Conservation (phyloP, 2,797 vertebrate genomes). For the Todus mexicanus region DNA sequence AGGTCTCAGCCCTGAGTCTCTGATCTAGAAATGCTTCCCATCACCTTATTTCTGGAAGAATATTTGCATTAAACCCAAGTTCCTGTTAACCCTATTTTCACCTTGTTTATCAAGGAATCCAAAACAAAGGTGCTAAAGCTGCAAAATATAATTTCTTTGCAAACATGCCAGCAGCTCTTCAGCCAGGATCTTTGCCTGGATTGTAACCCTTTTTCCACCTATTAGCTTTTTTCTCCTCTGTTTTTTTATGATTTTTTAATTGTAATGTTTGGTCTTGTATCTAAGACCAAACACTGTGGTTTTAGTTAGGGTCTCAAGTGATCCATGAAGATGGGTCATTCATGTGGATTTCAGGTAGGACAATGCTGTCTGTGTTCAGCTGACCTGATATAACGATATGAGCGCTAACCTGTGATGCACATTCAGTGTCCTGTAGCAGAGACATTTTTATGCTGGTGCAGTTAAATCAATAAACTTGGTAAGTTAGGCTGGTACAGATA, state of each 20-base stretch:
- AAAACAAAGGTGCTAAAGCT: neutral
- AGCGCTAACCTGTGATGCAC: neutral
- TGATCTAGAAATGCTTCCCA: neutral
- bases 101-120: neutral
- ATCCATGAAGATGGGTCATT: neutral
- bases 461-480: neutral
- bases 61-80: neutral
- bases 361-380: neutral
- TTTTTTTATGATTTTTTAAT: neutral
- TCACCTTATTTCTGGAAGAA: neutral
- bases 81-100: neutral
- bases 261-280: neutral
- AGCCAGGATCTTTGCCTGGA: neutral
- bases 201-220: neutral
- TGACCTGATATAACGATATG: neutral
- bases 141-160: neutral
- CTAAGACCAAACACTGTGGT: neutral
- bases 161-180: neutral
- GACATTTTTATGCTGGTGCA: neutral
- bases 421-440: neutral
- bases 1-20: neutral
- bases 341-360: neutral
- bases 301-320: neutral
- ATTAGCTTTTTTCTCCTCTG: neutral
- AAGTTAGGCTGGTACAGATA: neutral